Percentiles rank a stretch among this genome's conserved stretches.
Conservation (phyloP, 2,113 vertebrate genomes). For the Eublepharis macularius region DNA sequence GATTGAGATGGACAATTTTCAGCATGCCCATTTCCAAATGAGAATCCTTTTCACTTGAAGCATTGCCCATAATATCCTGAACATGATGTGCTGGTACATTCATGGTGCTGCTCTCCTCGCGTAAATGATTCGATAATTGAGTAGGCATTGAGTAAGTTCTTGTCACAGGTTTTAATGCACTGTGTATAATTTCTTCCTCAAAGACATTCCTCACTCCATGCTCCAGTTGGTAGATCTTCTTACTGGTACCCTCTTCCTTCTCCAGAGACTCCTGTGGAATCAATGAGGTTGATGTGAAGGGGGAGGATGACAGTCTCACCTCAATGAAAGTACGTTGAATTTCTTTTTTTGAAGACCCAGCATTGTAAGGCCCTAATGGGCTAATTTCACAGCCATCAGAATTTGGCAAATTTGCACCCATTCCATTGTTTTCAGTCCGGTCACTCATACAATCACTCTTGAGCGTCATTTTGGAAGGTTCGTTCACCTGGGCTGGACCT, state of each 20-base stretch:
- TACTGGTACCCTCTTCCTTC: conserved; percentile 26
- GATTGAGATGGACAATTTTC: conserved; percentile 42
- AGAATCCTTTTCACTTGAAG: conserved; percentile 15
- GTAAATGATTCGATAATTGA: conserved; percentile 70
- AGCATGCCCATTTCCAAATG: not conserved
- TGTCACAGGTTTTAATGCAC: conserved; percentile 65
- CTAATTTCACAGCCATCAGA: conserved; percentile 41
- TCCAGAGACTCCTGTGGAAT: conserved; percentile 46
- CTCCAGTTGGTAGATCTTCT: not conserved
- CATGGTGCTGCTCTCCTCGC: conserved; percentile 45
- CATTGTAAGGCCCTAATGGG: not conserved
- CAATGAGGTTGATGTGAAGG: conserved; percentile 46
- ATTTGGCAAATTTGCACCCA: not conserved
- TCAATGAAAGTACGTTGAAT: conserved; percentile 80
- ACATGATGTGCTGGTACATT: conserved; percentile 25
- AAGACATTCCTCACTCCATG: accelerated
- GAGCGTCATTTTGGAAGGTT: conserved; percentile 33
- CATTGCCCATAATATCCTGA: conserved; percentile 12
- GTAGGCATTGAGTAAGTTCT: conserved; percentile 80
- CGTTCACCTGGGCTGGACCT: conserved; percentile 44
- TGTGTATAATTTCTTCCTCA: conserved; percentile 42
- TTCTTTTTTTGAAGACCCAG: conserved; percentile 38
- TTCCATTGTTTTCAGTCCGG: conserved; percentile 24
- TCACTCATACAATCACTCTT: conserved; percentile 31
- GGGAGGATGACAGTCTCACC: conserved; percentile 77